A percentile compares a stretch with the other conserved stretches of the same genome.
Evolutionary conservation across 1,140 invertebrate species (phyloP).

Genomic region (Eriosoma lanigerum): DNA sequence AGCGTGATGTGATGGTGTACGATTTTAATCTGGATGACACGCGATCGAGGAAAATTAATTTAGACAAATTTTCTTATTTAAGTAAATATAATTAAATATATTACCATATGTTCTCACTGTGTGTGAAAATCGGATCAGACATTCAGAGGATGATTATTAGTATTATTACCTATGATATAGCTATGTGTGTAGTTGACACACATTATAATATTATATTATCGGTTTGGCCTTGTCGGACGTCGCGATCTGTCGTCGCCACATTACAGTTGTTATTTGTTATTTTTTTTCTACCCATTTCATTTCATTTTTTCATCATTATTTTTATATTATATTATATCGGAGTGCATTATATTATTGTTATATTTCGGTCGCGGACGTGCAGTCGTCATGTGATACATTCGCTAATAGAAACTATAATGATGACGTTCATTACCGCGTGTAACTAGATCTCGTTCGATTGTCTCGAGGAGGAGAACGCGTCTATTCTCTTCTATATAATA

Average conservation of each 20-base stretch:
- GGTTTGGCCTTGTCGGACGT: conserved; percentile 4
- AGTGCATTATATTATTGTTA: conserved; percentile 22
- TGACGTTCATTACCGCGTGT: conserved; percentile 27
- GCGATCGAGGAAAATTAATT: too few relatives aligned
- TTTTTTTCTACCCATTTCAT: too few relatives aligned
- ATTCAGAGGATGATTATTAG: neutral
- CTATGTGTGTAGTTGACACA: neutral
- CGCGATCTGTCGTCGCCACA: too few relatives aligned
- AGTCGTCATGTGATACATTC: conserved; percentile 52
- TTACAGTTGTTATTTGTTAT: too few relatives aligned
- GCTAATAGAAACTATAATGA: conserved; percentile 40
- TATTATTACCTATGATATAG: too few relatives aligned
- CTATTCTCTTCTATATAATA: too few relatives aligned
- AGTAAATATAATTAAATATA: too few relatives aligned
- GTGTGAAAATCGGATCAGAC: conserved; percentile 44
- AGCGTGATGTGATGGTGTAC: too few relatives aligned
- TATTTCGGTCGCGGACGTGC: conserved; percentile 47
- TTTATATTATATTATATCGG: neutral
- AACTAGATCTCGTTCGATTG: conserved; percentile 31
- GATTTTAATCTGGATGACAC: too few relatives aligned
- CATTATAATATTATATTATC: neutral
- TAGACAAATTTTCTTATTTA: too few relatives aligned
- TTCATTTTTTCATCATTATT: too few relatives aligned
- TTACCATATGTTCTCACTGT: too few relatives aligned
- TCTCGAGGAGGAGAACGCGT: neutral